These are phyloP conservation scores for Procambarus virginalis DNA, from an alignment of 1,140 invertebrate genomes.

Conservation along the genomic window DNA sequence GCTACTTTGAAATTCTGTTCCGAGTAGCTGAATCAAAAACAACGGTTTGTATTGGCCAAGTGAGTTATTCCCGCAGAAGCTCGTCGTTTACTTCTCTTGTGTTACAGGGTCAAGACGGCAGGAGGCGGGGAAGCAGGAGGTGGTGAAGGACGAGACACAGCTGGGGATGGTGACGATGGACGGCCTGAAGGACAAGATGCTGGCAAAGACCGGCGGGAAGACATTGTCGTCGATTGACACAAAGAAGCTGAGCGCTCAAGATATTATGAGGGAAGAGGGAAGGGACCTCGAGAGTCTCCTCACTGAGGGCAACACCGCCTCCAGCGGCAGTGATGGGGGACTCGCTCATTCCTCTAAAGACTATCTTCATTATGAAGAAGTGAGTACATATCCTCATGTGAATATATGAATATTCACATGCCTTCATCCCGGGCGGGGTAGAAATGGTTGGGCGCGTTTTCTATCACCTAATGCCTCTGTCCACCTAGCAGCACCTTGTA, in stretches of 20 bases:
- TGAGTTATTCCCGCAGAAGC: too few relatives aligned
- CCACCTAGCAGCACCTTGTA: too few relatives aligned
- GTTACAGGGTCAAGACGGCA: background rate
- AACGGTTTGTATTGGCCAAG: too few relatives aligned
- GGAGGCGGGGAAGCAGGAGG: background rate
- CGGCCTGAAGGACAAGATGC: background rate
- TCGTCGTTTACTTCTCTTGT: background rate
- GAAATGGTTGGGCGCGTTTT: too few relatives aligned
- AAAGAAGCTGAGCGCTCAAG: too few relatives aligned
- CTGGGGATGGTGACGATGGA: background rate
- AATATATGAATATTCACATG: too few relatives aligned
- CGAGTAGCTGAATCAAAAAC: too few relatives aligned
- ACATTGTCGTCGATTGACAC: background rate
- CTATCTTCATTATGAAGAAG: conserved; percentile 21
- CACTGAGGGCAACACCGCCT: background rate
- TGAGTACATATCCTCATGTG: background rate
- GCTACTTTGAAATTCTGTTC: too few relatives aligned
- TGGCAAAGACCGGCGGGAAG: background rate
- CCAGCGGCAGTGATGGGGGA: background rate
- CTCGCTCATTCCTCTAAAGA: background rate
- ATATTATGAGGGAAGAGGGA: background rate
- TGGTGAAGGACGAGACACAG: background rate
- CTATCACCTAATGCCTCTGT: too few relatives aligned
- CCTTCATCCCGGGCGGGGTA: background rate
- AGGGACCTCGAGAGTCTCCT: background rate